Base-by-base conservation (phyloP, 2,797 vertebrate species). In the Holocentrus rufus region DNA sequence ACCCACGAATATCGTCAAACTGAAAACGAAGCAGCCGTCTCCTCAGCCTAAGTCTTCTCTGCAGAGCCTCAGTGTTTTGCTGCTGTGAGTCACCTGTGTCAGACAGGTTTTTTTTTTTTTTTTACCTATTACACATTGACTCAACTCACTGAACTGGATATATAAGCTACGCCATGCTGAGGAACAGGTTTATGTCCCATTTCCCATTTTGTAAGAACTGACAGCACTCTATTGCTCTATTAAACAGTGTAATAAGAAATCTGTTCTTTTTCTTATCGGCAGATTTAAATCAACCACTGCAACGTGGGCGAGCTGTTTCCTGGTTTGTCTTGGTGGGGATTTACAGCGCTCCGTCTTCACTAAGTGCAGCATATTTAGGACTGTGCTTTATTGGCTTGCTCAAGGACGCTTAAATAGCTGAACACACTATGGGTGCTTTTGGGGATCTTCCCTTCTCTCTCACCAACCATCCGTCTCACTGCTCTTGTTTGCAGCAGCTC, bases 91-190 rank as follows among this genome's bases (percentile, higher is more conserved):
- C 47, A 60, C 7, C 3, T 44, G 44, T 34, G 22, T 53, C 62
- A 25, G 30, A 47, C 25, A 44, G 30, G 17, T 54, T 23, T 39
- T 67, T 39, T n/a, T n/a, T n/a, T 27, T 27, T 27, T 27, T 27
- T 27, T 67, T 22, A 52, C 68, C 42, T 39, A 1, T 22, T 18
- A 23, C 18, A 8, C 3, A 30, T n/a, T 69, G 14, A 22, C 10
- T 63, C 25, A 25, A 22, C 39, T 72, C 68, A 58, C 30, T 76
- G 68, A 63, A 30, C 42, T 31, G 53, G 34, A 69, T 50, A 27
- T 56, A 52, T 62, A 49, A 74, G 49, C 14, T 18, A 1, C 14
- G 50, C 23, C n/a, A 36, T 34, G 55, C 30, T 9, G 3, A 58
- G 60, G 67, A 54, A 59, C 30, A 7, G 0, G 46, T 47, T 47